Conservation (phyloP, 2,797 vertebrate species). For the Varecia variegata region DNA sequence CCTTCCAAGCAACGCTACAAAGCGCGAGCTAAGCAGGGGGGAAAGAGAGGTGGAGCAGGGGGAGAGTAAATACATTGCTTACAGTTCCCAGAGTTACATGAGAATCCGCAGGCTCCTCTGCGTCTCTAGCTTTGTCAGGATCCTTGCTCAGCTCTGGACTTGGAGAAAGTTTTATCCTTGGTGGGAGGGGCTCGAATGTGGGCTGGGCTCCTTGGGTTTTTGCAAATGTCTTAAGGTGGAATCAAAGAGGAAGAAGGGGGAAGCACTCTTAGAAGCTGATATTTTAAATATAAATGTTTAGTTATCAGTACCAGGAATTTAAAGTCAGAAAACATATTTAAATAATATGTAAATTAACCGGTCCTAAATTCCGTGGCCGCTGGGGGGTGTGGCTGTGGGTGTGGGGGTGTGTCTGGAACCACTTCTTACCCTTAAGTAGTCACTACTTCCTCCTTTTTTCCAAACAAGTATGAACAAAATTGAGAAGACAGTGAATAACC, state of each 20-base stretch:
- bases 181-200: slow-evolving; percentile 64
- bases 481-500: background rate
- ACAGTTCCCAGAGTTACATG: slow-evolving; percentile 60
- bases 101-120: slow-evolving; percentile 22
- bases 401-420: background rate
- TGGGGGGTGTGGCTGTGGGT: background rate
- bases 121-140: slow-evolving; percentile 26
- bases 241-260: background rate
- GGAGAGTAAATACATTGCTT: slow-evolving; percentile 55
- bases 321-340: background rate
- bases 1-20: background rate
- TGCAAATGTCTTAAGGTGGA: slow-evolving; percentile 74
- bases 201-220: slow-evolving; percentile 14
- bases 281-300: background rate
- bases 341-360: background rate
- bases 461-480: background rate
- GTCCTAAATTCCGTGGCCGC: background rate
- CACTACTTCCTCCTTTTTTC: slow-evolving; percentile 42
- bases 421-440: slow-evolving; percentile 1
- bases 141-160: background rate
- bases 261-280: background rate
- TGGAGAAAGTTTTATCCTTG: background rate
- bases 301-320: background rate
- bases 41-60: background rate
- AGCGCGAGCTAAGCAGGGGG: background rate